Conservation (phyloP, 2,113 vertebrate species). For the Poicephalus meyeri region DNA sequence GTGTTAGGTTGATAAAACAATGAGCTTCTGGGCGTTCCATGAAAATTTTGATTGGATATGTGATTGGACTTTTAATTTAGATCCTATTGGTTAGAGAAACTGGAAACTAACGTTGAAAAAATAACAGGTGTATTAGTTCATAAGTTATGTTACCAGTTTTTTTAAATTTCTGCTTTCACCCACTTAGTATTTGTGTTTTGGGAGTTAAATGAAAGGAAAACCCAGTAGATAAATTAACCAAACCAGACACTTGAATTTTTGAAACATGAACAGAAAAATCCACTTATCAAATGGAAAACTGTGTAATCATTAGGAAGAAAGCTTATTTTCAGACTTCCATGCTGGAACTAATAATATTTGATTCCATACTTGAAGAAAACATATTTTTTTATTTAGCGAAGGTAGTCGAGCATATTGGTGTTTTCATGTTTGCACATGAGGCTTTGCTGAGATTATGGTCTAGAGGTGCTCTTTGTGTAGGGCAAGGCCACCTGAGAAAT, state of each 20-base stretch:
- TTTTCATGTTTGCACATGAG: neutral
- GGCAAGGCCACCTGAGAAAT: fast-evolving
- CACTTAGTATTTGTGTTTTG: neutral
- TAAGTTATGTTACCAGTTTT: neutral
- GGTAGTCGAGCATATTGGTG: neutral
- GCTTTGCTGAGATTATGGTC: neutral
- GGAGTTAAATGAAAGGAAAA: neutral
- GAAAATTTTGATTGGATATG: neutral
- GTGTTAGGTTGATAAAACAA: neutral
- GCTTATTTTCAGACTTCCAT: neutral
- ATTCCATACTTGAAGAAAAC: neutral
- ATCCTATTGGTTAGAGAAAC: neutral
- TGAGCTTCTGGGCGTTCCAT: neutral
- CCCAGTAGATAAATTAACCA: neutral
- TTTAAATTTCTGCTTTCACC: neutral
- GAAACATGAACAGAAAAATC: neutral
- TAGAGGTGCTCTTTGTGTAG: neutral
- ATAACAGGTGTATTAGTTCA: neutral
- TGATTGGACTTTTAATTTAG: neutral
- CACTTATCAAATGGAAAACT: neutral
- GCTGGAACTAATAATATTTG: neutral
- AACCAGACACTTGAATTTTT: neutral
- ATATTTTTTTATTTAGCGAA: neutral
- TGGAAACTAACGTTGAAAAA: neutral
- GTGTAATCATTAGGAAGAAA: neutral